These are phyloP conservation scores for Teleiodes luculella DNA, from an alignment of 2,888 invertebrate species.

Conservation along the genomic window DNA sequence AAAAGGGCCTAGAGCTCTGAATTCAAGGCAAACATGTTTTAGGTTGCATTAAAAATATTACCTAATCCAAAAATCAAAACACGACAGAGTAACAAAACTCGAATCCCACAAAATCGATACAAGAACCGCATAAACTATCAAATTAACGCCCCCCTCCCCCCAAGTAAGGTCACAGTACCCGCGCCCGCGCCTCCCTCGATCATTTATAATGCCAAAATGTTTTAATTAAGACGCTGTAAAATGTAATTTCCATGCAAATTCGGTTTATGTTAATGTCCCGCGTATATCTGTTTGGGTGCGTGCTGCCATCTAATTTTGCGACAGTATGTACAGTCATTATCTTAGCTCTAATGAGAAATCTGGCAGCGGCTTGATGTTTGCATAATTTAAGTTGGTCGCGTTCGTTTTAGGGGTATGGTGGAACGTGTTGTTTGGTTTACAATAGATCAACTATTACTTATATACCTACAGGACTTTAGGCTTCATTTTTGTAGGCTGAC, in stretches of 20 bases:
- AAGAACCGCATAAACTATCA: constrained; percentile 54
- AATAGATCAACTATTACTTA: neutral
- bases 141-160: constrained; percentile 45
- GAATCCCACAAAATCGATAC: constrained; percentile 11
- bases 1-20: too few relatives aligned
- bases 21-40: too few relatives aligned
- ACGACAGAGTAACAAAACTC: neutral
- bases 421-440: constrained; percentile 35
- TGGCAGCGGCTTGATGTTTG: constrained; percentile 78
- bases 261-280: constrained; percentile 80
- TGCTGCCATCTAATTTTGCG: constrained; percentile 79
- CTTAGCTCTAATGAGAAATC: constrained; percentile 79
- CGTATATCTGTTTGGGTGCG: constrained; percentile 79
- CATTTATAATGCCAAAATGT: constrained; percentile 81
- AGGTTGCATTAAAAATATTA: too few relatives aligned
- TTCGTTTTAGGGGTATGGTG: constrained; percentile 74
- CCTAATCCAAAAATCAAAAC: constrained; percentile 2
- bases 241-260: constrained; percentile 81
- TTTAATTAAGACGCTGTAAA: constrained; percentile 81
- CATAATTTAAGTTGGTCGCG: constrained; percentile 76
- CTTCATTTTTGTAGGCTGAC: too few relatives aligned
- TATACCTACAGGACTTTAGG: too few relatives aligned
- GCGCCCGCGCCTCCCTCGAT: constrained; percentile 58
- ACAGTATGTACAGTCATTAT: constrained; percentile 79
- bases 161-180: constrained; percentile 57